These are phyloP conservation scores for Timandra comae DNA, from an alignment of 2,888 invertebrate species.

Conservation along the genomic window DNA sequence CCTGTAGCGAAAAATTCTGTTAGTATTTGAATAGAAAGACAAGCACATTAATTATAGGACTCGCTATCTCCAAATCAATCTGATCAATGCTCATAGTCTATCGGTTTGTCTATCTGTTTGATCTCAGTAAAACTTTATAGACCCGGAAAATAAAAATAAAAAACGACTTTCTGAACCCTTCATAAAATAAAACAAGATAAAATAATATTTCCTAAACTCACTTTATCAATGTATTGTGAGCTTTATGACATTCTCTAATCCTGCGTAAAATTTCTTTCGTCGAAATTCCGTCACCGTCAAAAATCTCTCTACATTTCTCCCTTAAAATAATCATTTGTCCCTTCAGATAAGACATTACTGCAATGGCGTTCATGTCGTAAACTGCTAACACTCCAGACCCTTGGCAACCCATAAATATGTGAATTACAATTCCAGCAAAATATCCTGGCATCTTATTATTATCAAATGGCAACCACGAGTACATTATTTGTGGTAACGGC, in stretches of 20 bases:
- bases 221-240: slow-evolving; percentile 44
- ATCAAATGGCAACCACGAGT: slow-evolving; percentile 57
- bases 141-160: no score
- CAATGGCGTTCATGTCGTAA: slow-evolving; percentile 44
- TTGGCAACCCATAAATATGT: slow-evolving; percentile 35
- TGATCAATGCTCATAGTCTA: no score
- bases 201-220: slow-evolving; percentile 34
- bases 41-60: no score
- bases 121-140: no score
- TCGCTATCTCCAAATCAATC: no score
- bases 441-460: slow-evolving; percentile 45
- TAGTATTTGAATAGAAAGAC: no score
- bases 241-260: slow-evolving; percentile 49
- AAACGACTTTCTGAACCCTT: no score
- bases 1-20: background rate
- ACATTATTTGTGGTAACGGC: slow-evolving; percentile 44
- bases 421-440: slow-evolving; percentile 29
- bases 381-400: slow-evolving; percentile 40
- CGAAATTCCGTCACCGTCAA: slow-evolving; percentile 21
- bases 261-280: slow-evolving; percentile 23
- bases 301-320: slow-evolving; percentile 36
- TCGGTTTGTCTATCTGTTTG: no score
- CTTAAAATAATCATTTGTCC: slow-evolving; percentile 46
- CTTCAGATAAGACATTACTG: slow-evolving; percentile 50
- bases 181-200: no score